phyloP scores from a whole-genome alignment of 2,888 invertebrate species.

The Agonum fuliginosum region DNA sequence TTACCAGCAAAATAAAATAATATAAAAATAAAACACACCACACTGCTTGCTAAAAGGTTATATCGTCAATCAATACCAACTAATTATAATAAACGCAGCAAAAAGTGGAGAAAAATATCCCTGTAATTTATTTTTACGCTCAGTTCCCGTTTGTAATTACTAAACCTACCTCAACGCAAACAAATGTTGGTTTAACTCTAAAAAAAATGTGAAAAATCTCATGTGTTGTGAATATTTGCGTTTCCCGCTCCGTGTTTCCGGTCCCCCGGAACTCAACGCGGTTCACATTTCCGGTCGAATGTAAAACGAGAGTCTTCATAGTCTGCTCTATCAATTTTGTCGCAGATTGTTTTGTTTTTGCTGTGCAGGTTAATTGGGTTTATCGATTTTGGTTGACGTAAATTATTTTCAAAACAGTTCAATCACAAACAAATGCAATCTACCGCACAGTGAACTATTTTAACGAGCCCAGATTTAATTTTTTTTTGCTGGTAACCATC shows the following conservation, averaged over 20 bases:
- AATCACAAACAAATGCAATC: slow-evolving; percentile 7
- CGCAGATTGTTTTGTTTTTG: slow-evolving; percentile 12
- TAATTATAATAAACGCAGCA: too few species aligned
- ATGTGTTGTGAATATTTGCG: neutral
- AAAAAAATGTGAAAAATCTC: neutral
- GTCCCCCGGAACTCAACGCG: neutral
- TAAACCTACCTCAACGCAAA: too few species aligned
- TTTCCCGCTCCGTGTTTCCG: slow-evolving; percentile 1
- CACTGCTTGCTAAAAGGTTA: too few species aligned
- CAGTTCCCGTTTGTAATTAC: too few species aligned
- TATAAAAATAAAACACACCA: too few species aligned
- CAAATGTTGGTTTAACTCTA: neutral
- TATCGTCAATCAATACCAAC: too few species aligned
- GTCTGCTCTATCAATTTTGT: slow-evolving; percentile 17
- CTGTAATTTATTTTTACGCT: too few species aligned
- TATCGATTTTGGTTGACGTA: neutral
- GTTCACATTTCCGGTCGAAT: neutral
- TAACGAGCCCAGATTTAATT: neutral
- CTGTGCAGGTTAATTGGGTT: slow-evolving; percentile 5
- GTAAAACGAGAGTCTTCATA: neutral
- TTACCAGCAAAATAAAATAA: too few species aligned
- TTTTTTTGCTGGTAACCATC: neutral
- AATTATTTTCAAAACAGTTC: slow-evolving; percentile 1
- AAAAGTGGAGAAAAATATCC: too few species aligned
- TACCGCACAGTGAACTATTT: neutral